Conservation (phyloP, 2,888 invertebrate genomes). For the Leistus spinibarbis region DNA sequence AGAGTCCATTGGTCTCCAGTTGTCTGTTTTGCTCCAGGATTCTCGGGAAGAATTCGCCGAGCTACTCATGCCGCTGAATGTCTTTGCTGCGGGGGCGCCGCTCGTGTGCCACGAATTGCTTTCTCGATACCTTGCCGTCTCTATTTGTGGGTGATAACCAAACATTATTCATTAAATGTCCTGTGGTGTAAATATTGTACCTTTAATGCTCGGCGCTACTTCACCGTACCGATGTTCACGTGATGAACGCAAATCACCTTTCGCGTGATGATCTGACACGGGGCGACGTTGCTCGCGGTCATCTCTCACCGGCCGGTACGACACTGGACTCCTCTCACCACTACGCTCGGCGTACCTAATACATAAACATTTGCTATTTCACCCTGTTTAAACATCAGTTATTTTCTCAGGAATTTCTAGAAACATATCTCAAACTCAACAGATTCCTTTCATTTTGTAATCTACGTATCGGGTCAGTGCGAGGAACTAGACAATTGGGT, state of each 20-base stretch:
- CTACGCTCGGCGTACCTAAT: slow-evolving; percentile 27
- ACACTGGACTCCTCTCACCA: slow-evolving; percentile 51
- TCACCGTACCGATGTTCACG: slow-evolving; percentile 56
- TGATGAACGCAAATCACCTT: slow-evolving; percentile 46
- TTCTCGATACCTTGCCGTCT: slow-evolving; percentile 25
- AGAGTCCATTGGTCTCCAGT: slow-evolving; percentile 32
- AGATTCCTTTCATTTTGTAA: no score
- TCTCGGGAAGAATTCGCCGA: slow-evolving; percentile 18
- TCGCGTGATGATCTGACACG: slow-evolving; percentile 45
- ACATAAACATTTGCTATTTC: no score
- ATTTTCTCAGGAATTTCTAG: no score
- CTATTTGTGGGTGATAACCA: not conserved
- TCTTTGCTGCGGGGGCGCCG: slow-evolving; percentile 10
- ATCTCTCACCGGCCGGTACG: slow-evolving; percentile 48
- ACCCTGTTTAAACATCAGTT: no score
- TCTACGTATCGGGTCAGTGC: no score
- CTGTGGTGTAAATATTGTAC: not conserved
- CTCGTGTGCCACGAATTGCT: slow-evolving; percentile 28
- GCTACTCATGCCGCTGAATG: slow-evolving; percentile 23
- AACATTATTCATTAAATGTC: not conserved
- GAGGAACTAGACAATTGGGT: no score
- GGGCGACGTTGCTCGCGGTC: slow-evolving; percentile 48
- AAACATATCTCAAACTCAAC: not conserved
- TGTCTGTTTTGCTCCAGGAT: slow-evolving; percentile 31
- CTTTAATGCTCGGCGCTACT: slow-evolving; percentile 30